These are phyloP conservation scores for Maconellicoccus hirsutus DNA, from an alignment of 1,140 invertebrate genomes.

Conservation along the genomic window DNA sequence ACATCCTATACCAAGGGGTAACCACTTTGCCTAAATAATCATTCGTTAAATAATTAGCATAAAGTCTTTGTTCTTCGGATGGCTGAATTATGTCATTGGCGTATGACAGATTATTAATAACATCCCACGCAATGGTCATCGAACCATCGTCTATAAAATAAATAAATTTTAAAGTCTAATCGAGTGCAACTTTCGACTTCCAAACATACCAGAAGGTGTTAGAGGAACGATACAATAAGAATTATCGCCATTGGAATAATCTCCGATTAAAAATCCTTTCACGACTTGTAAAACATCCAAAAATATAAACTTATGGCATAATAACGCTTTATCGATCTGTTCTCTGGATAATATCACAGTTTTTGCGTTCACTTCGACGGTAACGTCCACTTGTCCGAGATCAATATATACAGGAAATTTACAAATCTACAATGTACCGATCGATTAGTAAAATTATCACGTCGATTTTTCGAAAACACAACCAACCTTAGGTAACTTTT, in stretches of 20 bases:
- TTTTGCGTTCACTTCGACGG: slow-evolving; percentile 41
- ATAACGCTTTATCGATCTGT: slow-evolving; percentile 45
- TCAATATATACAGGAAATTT: slow-evolving; percentile 77
- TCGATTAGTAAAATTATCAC: neutral
- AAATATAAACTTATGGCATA: slow-evolving; percentile 56
- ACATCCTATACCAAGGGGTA: slow-evolving; percentile 69
- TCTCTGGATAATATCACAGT: slow-evolving; percentile 40
- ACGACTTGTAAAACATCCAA: slow-evolving; percentile 60
- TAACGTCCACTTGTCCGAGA: slow-evolving; percentile 62
- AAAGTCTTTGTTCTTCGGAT: slow-evolving; percentile 35
- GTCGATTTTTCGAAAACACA: neutral
- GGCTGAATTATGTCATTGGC: slow-evolving; percentile 33
- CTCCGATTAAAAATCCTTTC: slow-evolving; percentile 64
- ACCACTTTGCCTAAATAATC: slow-evolving; percentile 60
- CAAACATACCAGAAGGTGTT: slow-evolving; percentile 12
- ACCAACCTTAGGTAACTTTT: slow-evolving; percentile 23
- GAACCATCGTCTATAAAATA: slow-evolving; percentile 31
- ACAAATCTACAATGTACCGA: slow-evolving; percentile 41
- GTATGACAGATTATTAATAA: slow-evolving; percentile 37
- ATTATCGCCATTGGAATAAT: slow-evolving; percentile 48
- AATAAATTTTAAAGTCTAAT: neutral
- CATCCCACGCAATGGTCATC: slow-evolving; percentile 50
- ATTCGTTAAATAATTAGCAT: slow-evolving; percentile 41
- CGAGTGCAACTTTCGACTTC: neutral
- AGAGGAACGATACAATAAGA: slow-evolving; percentile 55